Base-by-base conservation (phyloP, 2,888 invertebrate genomes). In the Acronicta alni region DNA sequence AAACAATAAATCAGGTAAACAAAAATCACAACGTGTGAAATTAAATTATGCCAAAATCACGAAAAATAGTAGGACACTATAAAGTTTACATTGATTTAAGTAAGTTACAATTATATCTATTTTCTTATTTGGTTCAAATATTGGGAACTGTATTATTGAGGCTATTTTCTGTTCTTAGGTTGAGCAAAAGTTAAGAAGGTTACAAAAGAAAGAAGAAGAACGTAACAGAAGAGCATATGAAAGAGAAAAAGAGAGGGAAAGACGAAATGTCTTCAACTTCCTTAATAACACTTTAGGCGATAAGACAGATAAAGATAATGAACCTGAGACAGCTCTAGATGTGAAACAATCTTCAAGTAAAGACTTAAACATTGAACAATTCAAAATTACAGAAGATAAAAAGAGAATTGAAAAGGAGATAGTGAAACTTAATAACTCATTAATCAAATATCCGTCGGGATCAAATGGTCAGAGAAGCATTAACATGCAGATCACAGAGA, bases 241-340 rank as follows among this genome's bases (percentile, higher is more conserved):
- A 73, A 93, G 95, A 23, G 96, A 95, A 72, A 95, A 95, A 68
- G 94, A 96, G 67, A 94, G 93, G 41, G 95, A 96, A 73, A 91
- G 95, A 67, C 92, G 94, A 44, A 96, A 97, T 82, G 96, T 98
- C 1, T 98, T 98, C 82, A 96, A 96, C 83, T 97, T 98, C 78
- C 94, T 98, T 20, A 98, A 98, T 80, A 93, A 94, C 49, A 95
- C 95, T 16, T 86, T 97, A 44, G 93, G 95, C 1, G 89, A 92
- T 72, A 91, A 86, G 67, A 32, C 69, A 2, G 85, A 84, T 3
- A 73, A 74, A 5, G 80, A 72, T 39, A 62, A 74, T 48, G 65
- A 79, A 10, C 61, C 72, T 30, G 79, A 78, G 44, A 43, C 79
- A 3, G 49, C 80, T 7, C 64, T 90, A 41, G 84, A 93, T 58